Evolutionary conservation across 2,888 invertebrate genomes (phyloP), one percentile per base, ranked within the genome.

Genomic region (Ormyrus pomaceus): DNA sequence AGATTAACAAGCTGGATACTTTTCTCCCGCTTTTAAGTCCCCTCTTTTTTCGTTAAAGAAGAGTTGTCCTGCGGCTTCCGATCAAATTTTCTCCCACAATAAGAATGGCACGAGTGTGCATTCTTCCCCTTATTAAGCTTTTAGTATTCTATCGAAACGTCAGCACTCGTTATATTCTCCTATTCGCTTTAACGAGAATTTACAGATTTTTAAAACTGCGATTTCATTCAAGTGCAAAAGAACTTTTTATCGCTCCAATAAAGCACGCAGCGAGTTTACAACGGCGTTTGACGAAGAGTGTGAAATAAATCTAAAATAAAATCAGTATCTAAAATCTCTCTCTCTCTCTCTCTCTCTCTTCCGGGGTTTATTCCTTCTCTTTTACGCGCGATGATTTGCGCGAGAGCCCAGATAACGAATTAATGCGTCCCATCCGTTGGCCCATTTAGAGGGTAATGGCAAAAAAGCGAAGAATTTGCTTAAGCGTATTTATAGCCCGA

Each of bases 1-100:
- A 86, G 83, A 86, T 88, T 87, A 87, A 87, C 87, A 87, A 87
- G 85, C 86, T 82, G 82, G 64, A 84, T 85, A 79, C 82, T 83
- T 83, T 84, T 84, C 48, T 64, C 48, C 46, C n/a, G n/a, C 11
- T 11, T 48, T 64, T 48, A n/a, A 64, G 34, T 64, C 64, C n/a
- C n/a, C 6, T 10, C 11, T 58, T 51, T 6, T n/a, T 64, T 48
- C 64, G 34, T 34, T 5, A n/a, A 48, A 46, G 64, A 6, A 64
- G 46, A 64, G 48, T 64, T 46, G 48, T 4, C 48, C n/a, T 64
- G 6, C 6, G 48, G 48, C 45, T 48, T 10, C 48, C 64, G 46
- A 64, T 64, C 64, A 64, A 64, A 64, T 64, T 46, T 64, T 64
- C 46, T 34, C 34, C 34, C 4, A 34, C 4, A 34, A 34, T 4